phyloP scores from a whole-genome alignment of 53 echinoderm and acorn worm genomes.

The Patiria pectinifera region DNA sequence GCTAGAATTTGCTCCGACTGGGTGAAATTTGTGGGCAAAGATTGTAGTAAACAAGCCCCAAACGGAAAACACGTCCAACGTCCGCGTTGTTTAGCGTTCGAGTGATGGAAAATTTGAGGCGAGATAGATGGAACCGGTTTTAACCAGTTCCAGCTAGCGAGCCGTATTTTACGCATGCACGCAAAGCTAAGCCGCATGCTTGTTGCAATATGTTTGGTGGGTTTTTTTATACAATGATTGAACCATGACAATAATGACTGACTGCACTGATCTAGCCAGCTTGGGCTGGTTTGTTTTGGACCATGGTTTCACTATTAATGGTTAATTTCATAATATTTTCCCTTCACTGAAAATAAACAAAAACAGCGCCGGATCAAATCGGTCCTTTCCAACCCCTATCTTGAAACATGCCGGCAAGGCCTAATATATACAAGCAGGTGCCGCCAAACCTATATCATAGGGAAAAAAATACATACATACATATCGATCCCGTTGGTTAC shows the following conservation, averaged over 20 bases:
- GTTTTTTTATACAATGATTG: not conserved
- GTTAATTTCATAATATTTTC: not conserved
- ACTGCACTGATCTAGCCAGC: no score
- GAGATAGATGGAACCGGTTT: slow-evolving; percentile 93
- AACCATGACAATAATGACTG: not conserved
- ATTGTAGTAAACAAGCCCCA: not conserved
- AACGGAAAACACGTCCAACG: slow-evolving; percentile 8
- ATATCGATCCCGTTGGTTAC: no score
- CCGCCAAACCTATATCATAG: no score
- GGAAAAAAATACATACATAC: no score
- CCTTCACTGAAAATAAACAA: not conserved
- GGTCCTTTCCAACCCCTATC: not conserved
- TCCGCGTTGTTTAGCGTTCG: slow-evolving; percentile 36
- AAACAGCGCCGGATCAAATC: slow-evolving; percentile 6
- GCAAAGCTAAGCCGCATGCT: not conserved
- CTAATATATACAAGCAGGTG: no score
- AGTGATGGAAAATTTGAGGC: slow-evolving; percentile 98
- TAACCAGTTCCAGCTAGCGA: slow-evolving; percentile 83
- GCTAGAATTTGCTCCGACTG: not conserved
- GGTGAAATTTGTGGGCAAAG: not conserved
- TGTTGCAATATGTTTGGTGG: not conserved
- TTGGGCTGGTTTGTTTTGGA: no score
- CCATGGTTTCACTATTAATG: not conserved
- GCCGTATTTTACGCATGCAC: not conserved
- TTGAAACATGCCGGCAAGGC: no score